Conservation (phyloP, 2,888 invertebrate species). For the Mantis religiosa region DNA sequence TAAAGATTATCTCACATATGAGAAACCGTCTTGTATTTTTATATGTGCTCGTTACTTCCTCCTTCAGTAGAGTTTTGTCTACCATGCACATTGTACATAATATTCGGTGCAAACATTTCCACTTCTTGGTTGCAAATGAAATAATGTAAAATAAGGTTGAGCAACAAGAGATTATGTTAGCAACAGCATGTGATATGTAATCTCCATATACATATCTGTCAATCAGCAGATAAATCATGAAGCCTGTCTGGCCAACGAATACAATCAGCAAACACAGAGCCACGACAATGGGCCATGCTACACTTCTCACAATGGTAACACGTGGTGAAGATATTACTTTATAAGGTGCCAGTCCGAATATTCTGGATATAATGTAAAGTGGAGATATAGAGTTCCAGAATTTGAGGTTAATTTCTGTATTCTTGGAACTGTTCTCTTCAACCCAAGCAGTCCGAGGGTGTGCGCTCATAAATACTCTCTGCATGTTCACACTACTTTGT, state of each 20-base stretch:
- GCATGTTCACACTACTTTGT: no score
- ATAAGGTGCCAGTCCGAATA: not conserved
- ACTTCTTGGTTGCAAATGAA: not conserved
- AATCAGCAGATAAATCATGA: not conserved
- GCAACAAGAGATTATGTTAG: not conserved
- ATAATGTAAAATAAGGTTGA: not conserved
- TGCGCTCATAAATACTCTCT: no score
- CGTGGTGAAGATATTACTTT: not conserved
- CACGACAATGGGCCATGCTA: not conserved
- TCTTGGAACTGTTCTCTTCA: not conserved
- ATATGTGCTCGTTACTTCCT: not conserved
- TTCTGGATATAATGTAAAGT: not conserved
- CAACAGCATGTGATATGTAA: not conserved
- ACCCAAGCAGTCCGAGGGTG: no score
- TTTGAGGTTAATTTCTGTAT: not conserved
- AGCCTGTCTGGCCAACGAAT: not conserved
- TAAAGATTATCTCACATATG: not conserved
- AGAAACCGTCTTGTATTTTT: not conserved
- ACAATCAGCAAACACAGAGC: not conserved
- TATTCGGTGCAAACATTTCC: not conserved
- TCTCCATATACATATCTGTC: not conserved
- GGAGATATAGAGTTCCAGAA: not conserved
- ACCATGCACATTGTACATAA: not conserved
- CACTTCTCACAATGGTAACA: not conserved
- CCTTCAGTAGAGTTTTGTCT: not conserved